These are phyloP conservation scores for Scophthalmus maximus DNA, from an alignment of 2,113 vertebrate species.

Conservation along the genomic window DNA sequence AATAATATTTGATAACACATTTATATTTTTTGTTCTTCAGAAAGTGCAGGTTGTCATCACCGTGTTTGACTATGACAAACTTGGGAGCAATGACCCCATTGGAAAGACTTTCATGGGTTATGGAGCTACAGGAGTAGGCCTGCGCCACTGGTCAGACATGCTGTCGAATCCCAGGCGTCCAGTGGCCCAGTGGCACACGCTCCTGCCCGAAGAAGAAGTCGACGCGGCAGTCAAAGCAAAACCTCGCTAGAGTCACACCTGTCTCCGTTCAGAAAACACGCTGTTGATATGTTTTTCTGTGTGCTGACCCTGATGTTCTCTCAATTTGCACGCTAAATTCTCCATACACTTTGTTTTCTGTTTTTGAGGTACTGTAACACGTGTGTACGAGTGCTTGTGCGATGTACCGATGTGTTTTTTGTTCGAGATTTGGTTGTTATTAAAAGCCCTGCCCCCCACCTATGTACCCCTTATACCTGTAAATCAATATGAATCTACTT, in stretches of 20 bases:
- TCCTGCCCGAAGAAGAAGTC: constrained; percentile 85
- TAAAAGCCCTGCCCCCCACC: background rate
- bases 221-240: constrained; percentile 83
- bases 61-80: constrained; percentile 84
- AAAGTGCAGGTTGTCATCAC: constrained; percentile 85
- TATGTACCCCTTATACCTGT: background rate
- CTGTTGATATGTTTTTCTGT: constrained; percentile 2
- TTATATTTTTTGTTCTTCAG: constrained; percentile 59
- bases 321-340: constrained; percentile 43
- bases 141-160: constrained; percentile 90
- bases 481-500: constrained; percentile 22
- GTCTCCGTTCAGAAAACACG: background rate
- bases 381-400: constrained; percentile 11
- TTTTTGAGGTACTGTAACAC: constrained; percentile 12
- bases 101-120: constrained; percentile 88
- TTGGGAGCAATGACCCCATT: constrained; percentile 85
- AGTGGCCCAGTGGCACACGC: constrained; percentile 88
- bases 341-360: constrained; percentile 16
- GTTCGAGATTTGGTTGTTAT: constrained; percentile 33
- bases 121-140: constrained; percentile 84
- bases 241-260: constrained; percentile 73
- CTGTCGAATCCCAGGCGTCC: constrained; percentile 87
- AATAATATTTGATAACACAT: background rate
- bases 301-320: constrained; percentile 31
- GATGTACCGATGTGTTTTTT: constrained; percentile 32